phyloP scores from a whole-genome alignment of 1,140 invertebrate species.

The Brachionus paranguensis region DNA sequence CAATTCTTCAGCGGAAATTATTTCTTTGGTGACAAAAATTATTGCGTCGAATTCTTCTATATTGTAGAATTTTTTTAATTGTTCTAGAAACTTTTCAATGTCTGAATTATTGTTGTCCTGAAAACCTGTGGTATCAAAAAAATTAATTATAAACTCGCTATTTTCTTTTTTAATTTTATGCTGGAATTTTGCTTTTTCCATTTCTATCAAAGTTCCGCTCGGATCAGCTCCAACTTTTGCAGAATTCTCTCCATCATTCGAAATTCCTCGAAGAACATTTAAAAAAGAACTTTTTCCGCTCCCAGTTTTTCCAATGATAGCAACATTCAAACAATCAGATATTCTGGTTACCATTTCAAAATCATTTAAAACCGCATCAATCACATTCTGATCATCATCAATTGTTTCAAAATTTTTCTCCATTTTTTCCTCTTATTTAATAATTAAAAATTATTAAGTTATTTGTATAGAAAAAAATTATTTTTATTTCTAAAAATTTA shows the following conservation, averaged over 20 bases:
- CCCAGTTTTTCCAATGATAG: background rate
- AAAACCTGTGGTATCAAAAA: background rate
- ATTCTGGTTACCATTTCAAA: background rate
- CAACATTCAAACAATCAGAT: background rate
- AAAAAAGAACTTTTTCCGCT: background rate
- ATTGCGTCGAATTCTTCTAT: background rate
- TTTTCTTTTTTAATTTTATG: background rate
- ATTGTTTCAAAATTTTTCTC: background rate
- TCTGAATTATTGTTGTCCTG: background rate
- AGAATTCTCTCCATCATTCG: background rate
- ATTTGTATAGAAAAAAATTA: too few species aligned
- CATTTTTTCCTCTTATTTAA: background rate
- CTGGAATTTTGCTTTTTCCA: background rate
- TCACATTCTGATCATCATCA: background rate
- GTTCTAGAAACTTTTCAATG: background rate
- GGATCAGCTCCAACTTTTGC: background rate
- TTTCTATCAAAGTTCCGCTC: background rate
- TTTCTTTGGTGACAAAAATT: constrained; percentile 1
- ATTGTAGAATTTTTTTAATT: background rate
- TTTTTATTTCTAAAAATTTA: too few species aligned
- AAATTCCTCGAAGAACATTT: background rate
- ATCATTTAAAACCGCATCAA: background rate
- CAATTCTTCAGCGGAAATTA: background rate
- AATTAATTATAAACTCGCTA: background rate
- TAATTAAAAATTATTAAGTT: too few species aligned